Conservation (phyloP, 2,888 invertebrate genomes). For the Eumacrocentrus americanus region DNA sequence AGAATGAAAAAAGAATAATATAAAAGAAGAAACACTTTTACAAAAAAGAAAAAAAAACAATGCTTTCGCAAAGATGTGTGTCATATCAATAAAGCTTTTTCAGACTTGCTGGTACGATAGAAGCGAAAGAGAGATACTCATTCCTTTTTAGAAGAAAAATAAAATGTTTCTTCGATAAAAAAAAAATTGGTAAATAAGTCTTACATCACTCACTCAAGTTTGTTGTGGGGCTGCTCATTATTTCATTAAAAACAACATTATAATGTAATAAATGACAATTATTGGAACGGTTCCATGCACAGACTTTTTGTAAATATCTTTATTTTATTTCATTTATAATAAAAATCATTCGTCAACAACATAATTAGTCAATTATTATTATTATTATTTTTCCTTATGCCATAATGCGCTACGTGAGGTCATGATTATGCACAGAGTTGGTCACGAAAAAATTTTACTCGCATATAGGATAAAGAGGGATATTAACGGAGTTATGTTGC, state of each 20-base stretch:
- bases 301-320: slow-evolving; percentile 62
- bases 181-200: background rate
- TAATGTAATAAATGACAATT: slow-evolving; percentile 23
- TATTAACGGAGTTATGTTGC: slow-evolving; percentile 52
- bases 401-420: slow-evolving; percentile 44
- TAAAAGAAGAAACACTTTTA: background rate
- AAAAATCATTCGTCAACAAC: slow-evolving; percentile 63
- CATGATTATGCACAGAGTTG: slow-evolving; percentile 62
- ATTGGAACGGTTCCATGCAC: slow-evolving; percentile 41
- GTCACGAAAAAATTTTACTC: slow-evolving; percentile 49
- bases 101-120: background rate
- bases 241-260: background rate
- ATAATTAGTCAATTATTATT: slow-evolving; percentile 61
- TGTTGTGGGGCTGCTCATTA: background rate
- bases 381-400: slow-evolving; percentile 42
- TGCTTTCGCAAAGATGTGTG: background rate
- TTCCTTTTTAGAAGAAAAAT: background rate
- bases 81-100: background rate
- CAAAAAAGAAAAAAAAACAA: too few relatives aligned
- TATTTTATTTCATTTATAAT: slow-evolving; percentile 62
- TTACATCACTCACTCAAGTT: background rate
- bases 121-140: background rate
- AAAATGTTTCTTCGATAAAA: background rate
- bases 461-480: slow-evolving; percentile 38
- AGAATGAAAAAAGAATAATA: too few relatives aligned